Evolutionary conservation across 35 echinoderm and acorn worm species (phyloP), one percentile per base, ranked within the genome.

Genomic region (Ophiothrix spiculata): DNA sequence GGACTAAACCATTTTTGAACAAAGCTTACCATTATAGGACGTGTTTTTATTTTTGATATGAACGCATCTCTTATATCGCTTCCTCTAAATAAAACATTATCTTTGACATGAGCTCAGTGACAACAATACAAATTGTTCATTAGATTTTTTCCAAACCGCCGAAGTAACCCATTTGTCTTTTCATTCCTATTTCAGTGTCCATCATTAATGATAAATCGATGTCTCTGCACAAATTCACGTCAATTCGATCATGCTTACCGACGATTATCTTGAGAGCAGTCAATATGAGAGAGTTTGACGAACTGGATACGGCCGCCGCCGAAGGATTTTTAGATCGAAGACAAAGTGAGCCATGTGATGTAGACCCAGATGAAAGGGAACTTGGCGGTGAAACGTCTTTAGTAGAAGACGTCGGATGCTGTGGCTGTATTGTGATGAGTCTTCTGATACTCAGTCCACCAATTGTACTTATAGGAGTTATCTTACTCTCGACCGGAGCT

Each of bases 371-470:
- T 69, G 60, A 69, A 25, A 6, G 60, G 29, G 60, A 69, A 25
- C 4, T n/a, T n/a, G 25, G 10, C 8, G 23, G 6, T 25, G 60
- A 69, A 15, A 69, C 60, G 4, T 69, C 60, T n/a, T 25, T 69
- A 2, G 29, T 69, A 28, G 60, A 69, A 69, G 60, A 69, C 23
- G 60, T 69, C 49, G 81, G 81, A 36, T 84, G 81, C 29, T 13
- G 17, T 33, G 81, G 88, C 15, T 84, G 80, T 23, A 76, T 84
- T 45, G 75, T 90, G 3, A 81, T 90, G 8, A 82, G 60, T 0
- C 28, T 90, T 23, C 80, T 90, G 32, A 90, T 90, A 45, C 74
- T 90, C 25, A 90, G 88, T 36, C 88, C 88, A 31, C 88, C 88
- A 16, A 38, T 84, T 0, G 88, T 90, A 4, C 88, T 90, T 17